phyloP scores from a whole-genome alignment of 2,113 vertebrate species.

The Pelvicachromis taeniatus region DNA sequence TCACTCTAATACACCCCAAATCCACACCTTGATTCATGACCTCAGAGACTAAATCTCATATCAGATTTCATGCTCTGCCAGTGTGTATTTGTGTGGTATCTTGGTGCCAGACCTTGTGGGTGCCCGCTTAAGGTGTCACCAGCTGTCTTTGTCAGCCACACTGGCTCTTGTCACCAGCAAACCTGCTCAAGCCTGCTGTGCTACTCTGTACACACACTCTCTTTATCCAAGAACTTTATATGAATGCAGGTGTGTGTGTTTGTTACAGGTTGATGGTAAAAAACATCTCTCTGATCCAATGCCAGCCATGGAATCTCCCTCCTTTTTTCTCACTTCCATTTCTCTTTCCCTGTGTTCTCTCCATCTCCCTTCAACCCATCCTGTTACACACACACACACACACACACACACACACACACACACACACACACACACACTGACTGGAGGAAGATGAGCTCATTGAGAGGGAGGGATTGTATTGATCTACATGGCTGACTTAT shows the following conservation, averaged over 20 bases:
- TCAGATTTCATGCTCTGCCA: constrained; percentile 15
- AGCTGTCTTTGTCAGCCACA: constrained; percentile 54
- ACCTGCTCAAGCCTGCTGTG: constrained; percentile 3
- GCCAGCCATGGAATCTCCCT: constrained; percentile 25
- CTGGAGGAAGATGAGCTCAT: constrained; percentile 59
- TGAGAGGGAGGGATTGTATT: constrained; percentile 42
- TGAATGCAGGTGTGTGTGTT: not conserved
- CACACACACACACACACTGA: not conserved
- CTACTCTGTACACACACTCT: not conserved
- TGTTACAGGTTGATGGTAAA: constrained; percentile 20
- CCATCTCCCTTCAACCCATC: not conserved
- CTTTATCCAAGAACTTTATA: not conserved
- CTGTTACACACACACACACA: not conserved
- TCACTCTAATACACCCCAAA: constrained; percentile 15
- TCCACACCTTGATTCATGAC: constrained; percentile 38
- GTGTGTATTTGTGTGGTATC: not conserved
- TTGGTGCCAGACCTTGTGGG: not conserved
- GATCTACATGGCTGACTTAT: constrained; percentile 43
- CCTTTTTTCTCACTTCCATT: constrained; percentile 24
- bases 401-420: not conserved
- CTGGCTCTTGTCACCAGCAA: constrained; percentile 17
- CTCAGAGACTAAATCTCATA: constrained; percentile 1
- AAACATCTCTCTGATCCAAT: constrained; percentile 5
- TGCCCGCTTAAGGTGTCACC: constrained; percentile 44
- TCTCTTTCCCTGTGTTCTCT: constrained; percentile 24